Evolutionary conservation across 2,888 invertebrate species (phyloP), one percentile per base, ranked within the genome.

Genomic region (Gastrophysa polygoni): DNA sequence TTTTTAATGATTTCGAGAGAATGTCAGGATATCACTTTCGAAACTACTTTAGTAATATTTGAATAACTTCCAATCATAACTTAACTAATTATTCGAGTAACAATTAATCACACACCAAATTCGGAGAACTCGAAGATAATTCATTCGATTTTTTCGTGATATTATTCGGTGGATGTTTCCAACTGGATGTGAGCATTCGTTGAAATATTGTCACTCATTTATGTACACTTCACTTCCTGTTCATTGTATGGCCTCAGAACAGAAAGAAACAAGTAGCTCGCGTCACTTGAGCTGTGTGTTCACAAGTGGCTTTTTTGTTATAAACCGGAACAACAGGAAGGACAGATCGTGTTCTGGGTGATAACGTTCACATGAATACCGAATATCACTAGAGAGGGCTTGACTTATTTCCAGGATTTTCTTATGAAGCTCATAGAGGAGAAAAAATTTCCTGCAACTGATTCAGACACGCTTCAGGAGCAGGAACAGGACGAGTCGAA

Each of bases 201-300:
- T n/a, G n/a, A n/a, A n/a, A n/a, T n/a, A n/a, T n/a, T n/a, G n/a
- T n/a, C n/a, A n/a, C n/a, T n/a, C n/a, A n/a, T n/a, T n/a, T n/a
- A n/a, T n/a, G n/a, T n/a, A n/a, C n/a, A n/a, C 14, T 43, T 24
- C 28, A 54, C 43, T 44, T 54, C 54, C 54, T 54, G 54, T 24
- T 54, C 24, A 43, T 54, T 54, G 54, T 54, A 44, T 43, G 43
- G 16, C 43, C 24, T 24, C 54, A 54, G 54, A 20, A 17, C 20
- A 11, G 16, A 24, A 54, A 44, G 28, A n/a, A n/a, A n/a, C n/a
- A 51, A 43, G 16, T 54, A 34, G 38, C 11, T 43, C 16, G 43
- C 43, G 24, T 54, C 43, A 43, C 43, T 28, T 20, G 20, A 17
- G 52, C 54, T 54, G 43, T 44, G 43, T 54, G 38, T 54, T 54